Base-by-base conservation (phyloP, 1,140 invertebrate genomes). In the Philopotamus ludificatus region DNA sequence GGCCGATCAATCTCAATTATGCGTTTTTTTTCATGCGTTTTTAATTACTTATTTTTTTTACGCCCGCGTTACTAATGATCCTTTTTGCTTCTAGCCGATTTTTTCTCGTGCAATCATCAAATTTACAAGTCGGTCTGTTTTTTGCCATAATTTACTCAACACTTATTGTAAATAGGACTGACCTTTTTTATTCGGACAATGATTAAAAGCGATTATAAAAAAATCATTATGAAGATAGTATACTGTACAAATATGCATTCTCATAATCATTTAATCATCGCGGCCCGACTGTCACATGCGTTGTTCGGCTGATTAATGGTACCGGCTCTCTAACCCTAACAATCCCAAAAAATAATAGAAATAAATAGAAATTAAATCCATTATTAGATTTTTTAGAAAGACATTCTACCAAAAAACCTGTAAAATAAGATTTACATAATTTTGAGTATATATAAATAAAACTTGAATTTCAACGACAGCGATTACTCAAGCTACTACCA, bases 141-240 rank as follows among this genome's bases (percentile, higher is more conserved):
- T 47, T 47, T 47, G 44, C 44, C 10, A 16, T 47, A 47, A 47
- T 47, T 47, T 47, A 47, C 44, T 15, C 44, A 12, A 20, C 44
- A 47, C 44, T 47, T 47, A 20, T 47, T 47, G 44, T 47, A 20
- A 20, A 47, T 47, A 47, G 3, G 44, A 20, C 18, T 4, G 10
- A 47, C 4, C 10, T 15, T 47, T 47, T 47, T 47, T 47, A 47
- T 34, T 47, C 44, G 44, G 18, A 4, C 44, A 20, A 47, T 47
- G 4, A 47, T 47, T 15, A 47, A 15, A 15, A 47, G 18, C 18
- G 18, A 9, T 16, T 8, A 47, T 34, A 34, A 34, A 34, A 34
- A 34, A 34, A 34, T 34, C n/a, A n/a, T n/a, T n/a, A n/a, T 34
- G 28, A 34, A 34, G 28, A 34, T 34, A 12, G 28, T 34, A 4